A percentile compares a stretch with the other conserved stretches of the same genome.
Conservation (phyloP, 2,113 vertebrate species). For the Syngnathus floridae region DNA sequence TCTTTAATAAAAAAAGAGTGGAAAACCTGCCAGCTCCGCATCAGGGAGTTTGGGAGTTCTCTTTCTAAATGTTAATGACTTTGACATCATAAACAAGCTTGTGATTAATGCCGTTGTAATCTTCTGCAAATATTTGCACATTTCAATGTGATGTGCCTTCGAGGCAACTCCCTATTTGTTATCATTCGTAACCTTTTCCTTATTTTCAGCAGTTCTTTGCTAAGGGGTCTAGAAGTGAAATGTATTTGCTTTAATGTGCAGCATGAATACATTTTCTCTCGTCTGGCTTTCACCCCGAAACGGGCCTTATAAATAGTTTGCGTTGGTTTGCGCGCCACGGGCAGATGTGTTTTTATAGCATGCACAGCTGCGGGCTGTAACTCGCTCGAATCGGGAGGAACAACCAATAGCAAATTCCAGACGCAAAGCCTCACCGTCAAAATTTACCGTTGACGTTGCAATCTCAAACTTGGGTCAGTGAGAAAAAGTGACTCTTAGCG, state of each 20-base stretch:
- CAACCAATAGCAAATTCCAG: constrained; percentile 26
- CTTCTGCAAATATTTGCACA: constrained; percentile 5
- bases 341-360: constrained; percentile 35
- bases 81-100: neutral
- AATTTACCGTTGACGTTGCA: neutral
- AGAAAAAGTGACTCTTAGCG: constrained; percentile 37
- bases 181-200: neutral
- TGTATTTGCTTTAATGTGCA: neutral
- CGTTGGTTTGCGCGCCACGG: constrained; percentile 20
- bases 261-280: neutral
- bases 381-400: constrained; percentile 23
- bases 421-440: constrained; percentile 7
- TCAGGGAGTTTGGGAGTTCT: neutral
- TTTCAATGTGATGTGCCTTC: neutral
- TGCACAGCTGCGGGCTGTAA: constrained; percentile 31
- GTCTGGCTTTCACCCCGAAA: constrained; percentile 13
- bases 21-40: neutral
- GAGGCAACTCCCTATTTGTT: neutral
- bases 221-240: neutral
- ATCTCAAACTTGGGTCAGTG: neutral
- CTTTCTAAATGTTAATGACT: neutral
- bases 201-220: neutral
- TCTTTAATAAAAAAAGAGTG: neutral
- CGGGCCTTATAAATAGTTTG: constrained; percentile 13
- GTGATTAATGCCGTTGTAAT: neutral